A percentile compares a stretch with the other conserved stretches of the same genome.
These are phyloP conservation scores for Petrolisthes cinctipes DNA, from an alignment of 2,888 invertebrate genomes.

Conservation along the genomic window DNA sequence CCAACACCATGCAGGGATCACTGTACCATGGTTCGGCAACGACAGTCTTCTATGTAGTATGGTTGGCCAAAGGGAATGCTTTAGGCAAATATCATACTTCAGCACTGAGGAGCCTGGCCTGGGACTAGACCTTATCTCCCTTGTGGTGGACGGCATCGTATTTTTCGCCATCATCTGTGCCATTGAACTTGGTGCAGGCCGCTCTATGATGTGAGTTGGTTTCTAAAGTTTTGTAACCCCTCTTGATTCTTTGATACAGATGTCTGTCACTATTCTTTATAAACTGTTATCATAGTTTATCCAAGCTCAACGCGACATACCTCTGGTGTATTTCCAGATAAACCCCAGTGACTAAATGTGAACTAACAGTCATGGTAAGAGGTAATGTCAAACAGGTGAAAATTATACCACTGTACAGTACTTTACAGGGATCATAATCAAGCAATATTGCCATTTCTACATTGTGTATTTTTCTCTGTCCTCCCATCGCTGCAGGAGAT, in stretches of 20 bases:
- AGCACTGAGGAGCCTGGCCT: conserved; percentile 70
- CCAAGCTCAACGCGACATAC: no score
- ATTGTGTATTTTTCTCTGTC: no score
- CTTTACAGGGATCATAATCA: no score
- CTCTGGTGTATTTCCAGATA: no score
- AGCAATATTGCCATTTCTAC: no score
- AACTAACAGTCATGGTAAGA: no score
- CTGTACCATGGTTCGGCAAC: not conserved
- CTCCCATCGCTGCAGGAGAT: not conserved
- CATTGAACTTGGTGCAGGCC: conserved; percentile 69
- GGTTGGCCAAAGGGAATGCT: conserved; percentile 47
- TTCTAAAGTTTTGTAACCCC: no score
- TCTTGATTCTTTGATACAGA: not conserved
- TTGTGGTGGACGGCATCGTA: conserved; percentile 70
- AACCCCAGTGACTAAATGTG: no score
- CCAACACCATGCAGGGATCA: no score
- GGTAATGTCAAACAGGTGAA: no score
- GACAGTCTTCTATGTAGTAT: not conserved
- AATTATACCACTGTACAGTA: no score
- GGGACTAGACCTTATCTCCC: conserved; percentile 71
- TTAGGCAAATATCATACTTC: conserved; percentile 56
- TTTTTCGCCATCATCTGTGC: conserved; percentile 70
- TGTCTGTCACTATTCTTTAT: not conserved
- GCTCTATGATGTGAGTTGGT: conserved; percentile 15
- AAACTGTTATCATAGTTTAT: not conserved